Conservation (phyloP, 1,140 invertebrate genomes). For the Euglossa dilemma region DNA sequence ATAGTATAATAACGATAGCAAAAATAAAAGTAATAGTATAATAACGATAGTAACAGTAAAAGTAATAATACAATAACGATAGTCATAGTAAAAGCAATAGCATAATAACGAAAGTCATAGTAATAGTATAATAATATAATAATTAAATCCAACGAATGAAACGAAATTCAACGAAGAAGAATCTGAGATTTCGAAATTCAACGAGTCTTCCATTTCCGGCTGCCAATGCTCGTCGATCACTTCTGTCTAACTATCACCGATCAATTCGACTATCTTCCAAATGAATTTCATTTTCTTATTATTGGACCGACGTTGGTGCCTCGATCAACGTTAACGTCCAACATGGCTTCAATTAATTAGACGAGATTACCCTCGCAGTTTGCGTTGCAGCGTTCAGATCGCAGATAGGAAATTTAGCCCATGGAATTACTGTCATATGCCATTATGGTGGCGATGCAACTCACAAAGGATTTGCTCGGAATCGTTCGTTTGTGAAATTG, state of each 20-base stretch:
- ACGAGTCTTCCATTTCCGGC: too few relatives aligned
- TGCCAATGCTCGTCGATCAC: neutral
- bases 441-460: neutral
- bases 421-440: conserved; percentile 11
- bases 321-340: neutral
- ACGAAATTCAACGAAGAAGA: too few relatives aligned
- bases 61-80: too few relatives aligned
- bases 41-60: neutral
- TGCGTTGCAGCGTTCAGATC: neutral
- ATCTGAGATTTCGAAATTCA: too few relatives aligned
- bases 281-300: neutral
- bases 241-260: neutral
- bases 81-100: too few relatives aligned
- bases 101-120: too few relatives aligned
- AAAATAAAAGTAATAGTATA: too few relatives aligned
- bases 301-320: neutral
- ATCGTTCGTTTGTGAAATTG: conserved; percentile 4
- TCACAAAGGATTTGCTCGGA: conserved; percentile 12
- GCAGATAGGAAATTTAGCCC: conserved; percentile 6
- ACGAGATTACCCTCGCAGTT: neutral
- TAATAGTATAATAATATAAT: too few relatives aligned
- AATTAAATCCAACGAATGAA: too few relatives aligned
- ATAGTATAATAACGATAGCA: too few relatives aligned
- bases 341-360: conserved; percentile 22
- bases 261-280: neutral